These are phyloP conservation scores for Ammodytes dubius DNA, from an alignment of 2,113 vertebrate species.

Conservation along the genomic window DNA sequence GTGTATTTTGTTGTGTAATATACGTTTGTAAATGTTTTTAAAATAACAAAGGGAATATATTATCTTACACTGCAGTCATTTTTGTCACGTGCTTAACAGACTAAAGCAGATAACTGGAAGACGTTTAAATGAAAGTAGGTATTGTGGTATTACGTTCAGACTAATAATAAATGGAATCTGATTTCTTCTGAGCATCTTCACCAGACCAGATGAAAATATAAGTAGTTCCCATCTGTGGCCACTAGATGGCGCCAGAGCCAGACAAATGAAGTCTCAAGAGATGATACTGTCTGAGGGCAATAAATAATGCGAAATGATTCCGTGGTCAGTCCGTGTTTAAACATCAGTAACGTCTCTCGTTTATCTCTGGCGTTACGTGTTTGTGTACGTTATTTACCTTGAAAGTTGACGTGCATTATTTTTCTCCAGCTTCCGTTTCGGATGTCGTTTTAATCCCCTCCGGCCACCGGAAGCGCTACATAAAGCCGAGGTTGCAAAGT, in stretches of 20 bases:
- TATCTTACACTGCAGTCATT: constrained; percentile 6
- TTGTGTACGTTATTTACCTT: accelerated
- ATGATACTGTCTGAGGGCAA: neutral
- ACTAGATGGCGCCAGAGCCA: constrained; percentile 51
- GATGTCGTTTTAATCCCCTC: constrained; percentile 41
- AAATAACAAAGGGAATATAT: too few species aligned
- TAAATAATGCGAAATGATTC: neutral
- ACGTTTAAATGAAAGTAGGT: constrained; percentile 22
- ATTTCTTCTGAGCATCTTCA: constrained; percentile 1
- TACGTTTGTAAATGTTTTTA: too few species aligned
- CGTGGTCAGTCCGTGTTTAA: neutral
- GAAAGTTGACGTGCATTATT: too few species aligned
- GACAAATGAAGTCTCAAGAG: neutral
- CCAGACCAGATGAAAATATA: neutral
- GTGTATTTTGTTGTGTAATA: too few species aligned
- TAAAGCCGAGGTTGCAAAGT: constrained; percentile 76
- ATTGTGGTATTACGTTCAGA: constrained; percentile 15
- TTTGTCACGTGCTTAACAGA: constrained; percentile 23
- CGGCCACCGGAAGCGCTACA: constrained; percentile 72
- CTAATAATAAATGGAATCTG: constrained; percentile 10
- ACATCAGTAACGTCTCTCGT: neutral
- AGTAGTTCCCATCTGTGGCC: constrained; percentile 2
- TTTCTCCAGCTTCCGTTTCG: neutral
- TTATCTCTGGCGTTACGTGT: accelerated
- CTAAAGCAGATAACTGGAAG: neutral